A percentile compares a stretch with the other conserved stretches of the same genome.
phyloP scores from a whole-genome alignment of 2,797 vertebrate genomes.

The Crenichthys baileyi region DNA sequence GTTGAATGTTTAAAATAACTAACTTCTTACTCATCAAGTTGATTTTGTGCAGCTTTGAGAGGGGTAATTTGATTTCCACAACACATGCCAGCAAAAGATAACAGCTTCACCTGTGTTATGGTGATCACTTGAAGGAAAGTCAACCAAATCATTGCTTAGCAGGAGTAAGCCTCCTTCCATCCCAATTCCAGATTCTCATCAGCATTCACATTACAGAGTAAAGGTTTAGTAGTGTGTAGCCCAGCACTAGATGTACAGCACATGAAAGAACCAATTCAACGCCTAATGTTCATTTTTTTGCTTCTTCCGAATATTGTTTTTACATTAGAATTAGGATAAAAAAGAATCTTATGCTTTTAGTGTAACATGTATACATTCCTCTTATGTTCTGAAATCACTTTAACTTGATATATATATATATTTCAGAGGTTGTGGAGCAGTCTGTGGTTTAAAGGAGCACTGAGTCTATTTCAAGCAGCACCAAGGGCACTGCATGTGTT shows the following conservation, averaged over 20 bases:
- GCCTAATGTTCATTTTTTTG: constrained; percentile 8
- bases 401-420: constrained; percentile 42
- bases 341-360: constrained; percentile 5
- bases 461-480: constrained; percentile 82
- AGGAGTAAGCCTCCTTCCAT: constrained; percentile 64
- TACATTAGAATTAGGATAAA: constrained; percentile 10
- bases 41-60: constrained; percentile 57
- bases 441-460: constrained; percentile 74
- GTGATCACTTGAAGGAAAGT: constrained; percentile 70
- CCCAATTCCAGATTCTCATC: constrained; percentile 68
- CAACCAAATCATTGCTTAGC: constrained; percentile 68
- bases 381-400: constrained; percentile 50
- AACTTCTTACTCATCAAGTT: constrained; percentile 60
- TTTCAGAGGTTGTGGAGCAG: constrained; percentile 70
- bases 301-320: constrained; percentile 3
- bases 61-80: constrained; percentile 67
- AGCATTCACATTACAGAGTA: constrained; percentile 44
- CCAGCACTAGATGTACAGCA: constrained; percentile 46
- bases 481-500: constrained; percentile 81
- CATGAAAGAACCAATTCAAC: not conserved
- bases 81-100: constrained; percentile 68
- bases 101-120: constrained; percentile 60
- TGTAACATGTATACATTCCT: constrained; percentile 7
- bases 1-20: constrained; percentile 39
- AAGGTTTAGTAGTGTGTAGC: constrained; percentile 45